Evolutionary conservation across 2,888 invertebrate genomes (phyloP).

Genomic region (Diabrotica balteata): DNA sequence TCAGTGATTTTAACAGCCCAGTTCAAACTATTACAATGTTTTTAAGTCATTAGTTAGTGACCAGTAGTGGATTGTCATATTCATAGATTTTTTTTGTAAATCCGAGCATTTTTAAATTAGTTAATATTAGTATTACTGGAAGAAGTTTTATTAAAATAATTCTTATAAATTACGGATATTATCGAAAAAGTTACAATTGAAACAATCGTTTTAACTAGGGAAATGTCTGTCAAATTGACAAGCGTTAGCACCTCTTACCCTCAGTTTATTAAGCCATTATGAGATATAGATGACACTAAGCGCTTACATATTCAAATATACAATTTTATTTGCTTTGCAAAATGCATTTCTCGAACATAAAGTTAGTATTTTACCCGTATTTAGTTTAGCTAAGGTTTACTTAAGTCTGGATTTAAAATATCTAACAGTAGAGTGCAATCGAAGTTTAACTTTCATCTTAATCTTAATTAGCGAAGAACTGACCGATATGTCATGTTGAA

Average conservation of each 20-base stretch:
- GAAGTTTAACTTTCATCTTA: conserved; percentile 31
- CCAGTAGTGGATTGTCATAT: conserved; percentile 57
- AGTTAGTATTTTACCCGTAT: conserved; percentile 31
- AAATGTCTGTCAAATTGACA: conserved; percentile 34
- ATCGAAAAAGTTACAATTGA: conserved; percentile 49
- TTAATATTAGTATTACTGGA: conserved; percentile 39
- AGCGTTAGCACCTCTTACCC: conserved; percentile 35
- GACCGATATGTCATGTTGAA: conserved; percentile 14
- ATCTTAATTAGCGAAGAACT: conserved; percentile 25
- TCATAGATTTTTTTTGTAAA: conserved; percentile 44
- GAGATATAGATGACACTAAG: conserved; percentile 59
- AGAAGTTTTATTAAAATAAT: conserved; percentile 49
- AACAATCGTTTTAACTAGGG: conserved; percentile 45
- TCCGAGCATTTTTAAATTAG: conserved; percentile 40
- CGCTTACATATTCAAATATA: conserved; percentile 34
- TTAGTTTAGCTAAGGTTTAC: conserved; percentile 31
- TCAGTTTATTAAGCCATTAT: conserved; percentile 51
- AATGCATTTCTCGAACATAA: conserved; percentile 22
- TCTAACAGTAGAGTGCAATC: conserved; percentile 32
- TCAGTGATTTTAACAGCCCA: conserved; percentile 21
- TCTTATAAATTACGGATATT: conserved; percentile 49
- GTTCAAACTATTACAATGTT: conserved; percentile 37
- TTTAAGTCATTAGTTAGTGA: conserved; percentile 47
- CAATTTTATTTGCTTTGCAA: conserved; percentile 22
- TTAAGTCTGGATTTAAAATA: conserved; percentile 35